phyloP scores from a whole-genome alignment of 2,113 vertebrate genomes.

The Pteropus alecto region DNA sequence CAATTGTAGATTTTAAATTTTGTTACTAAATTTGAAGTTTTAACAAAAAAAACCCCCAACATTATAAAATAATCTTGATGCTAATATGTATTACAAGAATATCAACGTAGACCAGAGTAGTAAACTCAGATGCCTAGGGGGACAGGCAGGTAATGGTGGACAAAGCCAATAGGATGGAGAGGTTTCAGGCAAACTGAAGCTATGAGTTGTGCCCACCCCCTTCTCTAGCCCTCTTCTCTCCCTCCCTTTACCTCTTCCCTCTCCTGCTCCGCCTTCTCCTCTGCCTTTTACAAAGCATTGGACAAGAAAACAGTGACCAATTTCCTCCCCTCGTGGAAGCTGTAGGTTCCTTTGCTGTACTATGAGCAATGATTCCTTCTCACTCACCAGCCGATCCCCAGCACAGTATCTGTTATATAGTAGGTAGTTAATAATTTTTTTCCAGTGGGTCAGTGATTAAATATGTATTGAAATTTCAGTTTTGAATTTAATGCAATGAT shows the following conservation, averaged over 20 bases:
- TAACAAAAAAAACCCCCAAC: background rate
- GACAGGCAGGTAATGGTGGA: background rate
- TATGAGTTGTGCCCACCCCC: background rate
- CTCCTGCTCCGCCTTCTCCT: background rate
- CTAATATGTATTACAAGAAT: background rate
- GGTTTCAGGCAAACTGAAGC: background rate
- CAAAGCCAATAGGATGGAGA: background rate
- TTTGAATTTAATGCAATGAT: background rate
- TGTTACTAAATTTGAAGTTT: background rate
- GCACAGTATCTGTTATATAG: too few species aligned
- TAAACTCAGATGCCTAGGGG: background rate
- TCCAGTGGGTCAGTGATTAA: background rate
- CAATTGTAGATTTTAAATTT: conserved; percentile 21
- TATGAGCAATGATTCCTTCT: background rate
- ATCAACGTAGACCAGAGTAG: background rate
- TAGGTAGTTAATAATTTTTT: background rate
- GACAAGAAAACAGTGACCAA: background rate
- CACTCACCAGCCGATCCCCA: background rate
- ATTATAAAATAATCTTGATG: background rate
- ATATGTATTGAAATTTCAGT: background rate
- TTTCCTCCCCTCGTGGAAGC: background rate
- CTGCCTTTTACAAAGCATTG: background rate
- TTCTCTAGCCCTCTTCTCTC: background rate
- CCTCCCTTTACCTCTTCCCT: background rate
- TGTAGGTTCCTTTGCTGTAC: background rate